Evolutionary conservation across 2,888 invertebrate species (phyloP), one percentile per base, ranked within the genome.

Genomic region (Stenodera caucasica): DNA sequence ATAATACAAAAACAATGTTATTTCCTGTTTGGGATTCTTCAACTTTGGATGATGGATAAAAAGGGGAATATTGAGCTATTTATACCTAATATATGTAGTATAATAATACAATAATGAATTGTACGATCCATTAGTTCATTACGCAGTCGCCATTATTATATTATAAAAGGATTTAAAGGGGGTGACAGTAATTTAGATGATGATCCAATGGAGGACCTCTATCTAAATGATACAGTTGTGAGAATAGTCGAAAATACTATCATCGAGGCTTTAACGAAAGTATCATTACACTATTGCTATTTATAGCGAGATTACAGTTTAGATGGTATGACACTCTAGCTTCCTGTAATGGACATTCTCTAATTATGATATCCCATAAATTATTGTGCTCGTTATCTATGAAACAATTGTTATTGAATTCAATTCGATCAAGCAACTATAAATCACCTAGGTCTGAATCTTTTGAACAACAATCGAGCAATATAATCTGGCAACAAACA

Each of bases 131-230:
- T 65, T 63, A 63, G 67, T 67, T 67, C 62, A 60, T 64, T 68
- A 71, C 70, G 68, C 69, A 69, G 63, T 63, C 66, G 67, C 69
- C n/a, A n/a, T n/a, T 68, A 60, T 3, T 45, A 18, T 21, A 21
- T 21, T 12, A 21, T 4, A 45, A 45, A 66, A 63, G 67, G 69
- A 54, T 66, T 67, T 70, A 69, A 70, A 45, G 2, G 18, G 45
- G 21, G 5, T 45, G 45, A 12, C 15, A 8, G 12, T 45, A 45
- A 45, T 45, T 45, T 12, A 45, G 21, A 70, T 69, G 68, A 70
- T 69, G 65, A 66, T 65, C 71, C 68, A 70, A 72, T 71, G 70
- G 63, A 61, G 67, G 67, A 63, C 65, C 68, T 45, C 15, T 70
- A 69, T 70, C 69, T 70, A 66, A 61, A 3, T 1, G 18, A 18